Percentiles rank a stretch among this genome's conserved stretches.
Evolutionary conservation across 2,888 invertebrate species (phyloP).

Genomic region (Coremacera marginata): DNA sequence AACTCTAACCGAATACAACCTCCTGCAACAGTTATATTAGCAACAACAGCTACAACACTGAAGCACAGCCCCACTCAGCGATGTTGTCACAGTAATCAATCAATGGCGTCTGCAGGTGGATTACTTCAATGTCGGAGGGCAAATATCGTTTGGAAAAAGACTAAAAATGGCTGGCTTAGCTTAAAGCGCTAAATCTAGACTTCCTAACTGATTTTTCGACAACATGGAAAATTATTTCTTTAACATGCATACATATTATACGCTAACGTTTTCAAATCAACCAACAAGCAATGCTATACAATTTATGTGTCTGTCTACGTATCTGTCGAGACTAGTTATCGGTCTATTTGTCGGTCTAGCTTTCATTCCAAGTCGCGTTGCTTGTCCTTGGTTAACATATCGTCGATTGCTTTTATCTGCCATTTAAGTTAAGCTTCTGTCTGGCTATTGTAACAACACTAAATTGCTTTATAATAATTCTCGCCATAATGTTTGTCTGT

Average conservation of each 20-base stretch:
- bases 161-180: not conserved
- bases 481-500: not conserved
- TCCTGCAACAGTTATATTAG: no score
- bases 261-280: not conserved
- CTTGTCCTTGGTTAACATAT: not conserved
- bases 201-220: constrained; percentile 6
- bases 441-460: constrained; percentile 3
- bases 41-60: not conserved
- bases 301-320: not conserved
- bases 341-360: not conserved
- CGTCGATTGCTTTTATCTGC: not conserved
- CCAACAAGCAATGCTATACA: not conserved
- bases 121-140: constrained; percentile 19
- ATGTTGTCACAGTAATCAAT: constrained; percentile 26
- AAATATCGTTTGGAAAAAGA: not conserved
- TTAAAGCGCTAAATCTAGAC: not conserved
- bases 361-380: not conserved
- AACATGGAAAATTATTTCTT: constrained; percentile 28
- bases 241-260: not conserved
- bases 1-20: not conserved
- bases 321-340: not conserved
- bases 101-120: constrained; percentile 23
- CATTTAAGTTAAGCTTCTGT: not conserved
- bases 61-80: not conserved
- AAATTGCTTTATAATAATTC: constrained; percentile 23